Evolutionary conservation across 2,113 vertebrate genomes (phyloP), one percentile per base, ranked within the genome.

Genomic region (Trochalopteron elliotii): DNA sequence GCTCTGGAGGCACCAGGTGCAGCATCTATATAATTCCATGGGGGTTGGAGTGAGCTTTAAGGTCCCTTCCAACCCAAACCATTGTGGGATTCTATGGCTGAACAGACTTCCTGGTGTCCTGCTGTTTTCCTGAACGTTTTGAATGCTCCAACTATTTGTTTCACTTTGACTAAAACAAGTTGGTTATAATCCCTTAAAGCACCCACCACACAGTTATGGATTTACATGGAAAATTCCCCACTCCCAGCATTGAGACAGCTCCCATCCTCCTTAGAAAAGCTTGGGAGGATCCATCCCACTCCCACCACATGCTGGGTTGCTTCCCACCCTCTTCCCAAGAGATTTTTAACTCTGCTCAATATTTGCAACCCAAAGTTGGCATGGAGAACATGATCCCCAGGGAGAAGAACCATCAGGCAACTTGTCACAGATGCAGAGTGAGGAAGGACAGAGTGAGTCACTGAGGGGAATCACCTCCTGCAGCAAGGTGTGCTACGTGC

Each of bases 91-190:
- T 67, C 44, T 22, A 2, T 2, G 16, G 49, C 13, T 42, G 2
- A 1, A n/a, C 53, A 53, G 69, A 47, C 35, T 81, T 91, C 63
- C 84, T 24, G n/a, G 7, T 69, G 45, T 80, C 55, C 45, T 57
- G 12, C 14, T 20, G 15, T 53, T 74, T 56, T 65, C 77, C 64
- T 65, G 42, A 33, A 69, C 53, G 56, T 57, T 88, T 71, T 64
- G 57, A 76, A 47, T 55, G 42, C 13, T 27, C 44, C 33, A 21
- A 57, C 59, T 61, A 47, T 64, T 78, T 74, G 31, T 47, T 91
- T 93, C 37, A 65, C 31, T 72, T 85, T 0, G 1, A 47, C 23
- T 71, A 19, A 47, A 82, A 75, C 0, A 0, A 71, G 53, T 52
- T 60, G 30, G 27, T 56, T 88, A 27, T 56, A 44, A 85, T 68